A percentile compares a stretch with the other conserved stretches of the same genome.
Evolutionary conservation across 2,797 vertebrate genomes (phyloP).

Genomic region (Nothura maculosa): DNA sequence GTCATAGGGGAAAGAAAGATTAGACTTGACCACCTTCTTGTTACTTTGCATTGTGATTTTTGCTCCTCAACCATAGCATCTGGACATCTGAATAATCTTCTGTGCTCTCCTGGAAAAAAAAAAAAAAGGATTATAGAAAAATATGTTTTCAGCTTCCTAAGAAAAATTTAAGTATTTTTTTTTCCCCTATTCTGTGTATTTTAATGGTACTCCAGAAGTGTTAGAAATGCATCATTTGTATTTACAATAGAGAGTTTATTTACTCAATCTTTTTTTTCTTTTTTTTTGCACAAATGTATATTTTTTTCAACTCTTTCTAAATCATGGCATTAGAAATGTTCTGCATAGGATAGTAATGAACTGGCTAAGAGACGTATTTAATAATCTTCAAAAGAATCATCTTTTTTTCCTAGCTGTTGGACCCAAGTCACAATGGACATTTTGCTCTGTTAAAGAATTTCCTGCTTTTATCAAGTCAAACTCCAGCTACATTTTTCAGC

Average conservation of each 20-base stretch:
- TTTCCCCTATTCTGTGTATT: neutral
- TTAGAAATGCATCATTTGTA: neutral
- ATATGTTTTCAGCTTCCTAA: neutral
- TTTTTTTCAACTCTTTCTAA: neutral
- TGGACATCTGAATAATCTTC: neutral
- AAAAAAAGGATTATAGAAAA: neutral
- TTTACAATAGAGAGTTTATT: neutral
- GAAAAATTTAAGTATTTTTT: neutral
- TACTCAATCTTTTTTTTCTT: neutral
- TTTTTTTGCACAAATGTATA: neutral
- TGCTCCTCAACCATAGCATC: neutral
- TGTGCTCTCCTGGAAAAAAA: neutral
- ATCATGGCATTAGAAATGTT: neutral
- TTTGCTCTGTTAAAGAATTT: neutral
- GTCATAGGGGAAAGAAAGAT: neutral
- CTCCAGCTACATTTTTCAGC: neutral
- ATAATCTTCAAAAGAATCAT: neutral
- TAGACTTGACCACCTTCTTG: neutral
- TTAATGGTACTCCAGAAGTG: neutral
- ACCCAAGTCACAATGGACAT: neutral
- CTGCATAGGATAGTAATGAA: neutral
- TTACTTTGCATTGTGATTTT: neutral
- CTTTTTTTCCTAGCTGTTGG: neutral
- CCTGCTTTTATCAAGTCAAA: neutral
- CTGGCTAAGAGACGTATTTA: neutral